Conservation (phyloP, 1,140 invertebrate species). For the Orchesella cincta region DNA sequence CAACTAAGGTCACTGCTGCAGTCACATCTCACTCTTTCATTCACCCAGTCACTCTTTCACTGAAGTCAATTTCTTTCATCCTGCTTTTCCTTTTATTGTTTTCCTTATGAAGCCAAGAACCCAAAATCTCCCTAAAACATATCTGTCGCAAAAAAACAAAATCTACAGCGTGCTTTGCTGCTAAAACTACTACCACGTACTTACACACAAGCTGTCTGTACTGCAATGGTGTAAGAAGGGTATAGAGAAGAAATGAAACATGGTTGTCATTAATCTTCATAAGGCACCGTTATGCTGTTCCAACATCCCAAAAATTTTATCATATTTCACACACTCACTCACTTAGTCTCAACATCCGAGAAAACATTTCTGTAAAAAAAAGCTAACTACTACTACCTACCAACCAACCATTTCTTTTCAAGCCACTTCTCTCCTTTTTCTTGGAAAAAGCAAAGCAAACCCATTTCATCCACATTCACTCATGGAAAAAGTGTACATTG, state of each 20-base stretch:
- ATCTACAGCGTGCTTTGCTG: not conserved
- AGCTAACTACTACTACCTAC: not conserved
- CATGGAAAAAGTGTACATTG: too few species aligned
- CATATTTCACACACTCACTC: slow-evolving; percentile 43
- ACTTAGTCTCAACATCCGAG: slow-evolving; percentile 7
- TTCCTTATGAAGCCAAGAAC: not conserved
- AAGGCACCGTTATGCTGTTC: slow-evolving; percentile 39
- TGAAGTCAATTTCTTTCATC: not conserved
- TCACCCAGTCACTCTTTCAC: too few species aligned
- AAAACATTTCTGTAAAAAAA: not conserved
- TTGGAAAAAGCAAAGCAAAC: too few species aligned
- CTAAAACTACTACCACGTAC: too few species aligned
- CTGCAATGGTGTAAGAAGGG: too few species aligned
- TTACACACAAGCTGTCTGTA: too few species aligned
- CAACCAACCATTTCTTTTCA: too few species aligned
- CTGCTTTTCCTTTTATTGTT: not conserved
- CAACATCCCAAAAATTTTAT: slow-evolving; percentile 37
- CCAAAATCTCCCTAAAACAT: not conserved
- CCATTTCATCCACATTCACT: too few species aligned
- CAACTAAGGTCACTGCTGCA: too few species aligned
- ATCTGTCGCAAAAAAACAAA: not conserved
- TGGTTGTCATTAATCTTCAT: slow-evolving; percentile 44
- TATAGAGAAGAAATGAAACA: slow-evolving; percentile 31
- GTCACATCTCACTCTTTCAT: too few species aligned
- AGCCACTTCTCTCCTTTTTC: too few species aligned